These are phyloP conservation scores for Carterocephalus palaemon DNA, from an alignment of 2,888 invertebrate genomes.

Conservation along the genomic window DNA sequence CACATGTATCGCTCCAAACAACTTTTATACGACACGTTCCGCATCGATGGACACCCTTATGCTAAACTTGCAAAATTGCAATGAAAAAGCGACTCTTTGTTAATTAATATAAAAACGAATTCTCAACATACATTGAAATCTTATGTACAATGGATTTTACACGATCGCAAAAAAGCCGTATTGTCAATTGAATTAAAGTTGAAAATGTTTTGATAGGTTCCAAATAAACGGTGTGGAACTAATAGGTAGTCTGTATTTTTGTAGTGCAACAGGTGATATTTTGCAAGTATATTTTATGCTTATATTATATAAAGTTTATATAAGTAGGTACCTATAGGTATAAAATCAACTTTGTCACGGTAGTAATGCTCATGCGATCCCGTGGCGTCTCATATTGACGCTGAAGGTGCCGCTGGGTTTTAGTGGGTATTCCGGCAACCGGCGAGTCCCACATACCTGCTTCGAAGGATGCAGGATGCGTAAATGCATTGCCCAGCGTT, in stretches of 20 bases:
- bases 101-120: neutral
- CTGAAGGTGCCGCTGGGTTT: no score
- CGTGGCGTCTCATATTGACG: no score
- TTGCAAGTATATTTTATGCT: no score
- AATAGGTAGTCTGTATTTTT: conserved; percentile 6
- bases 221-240: conserved; percentile 10
- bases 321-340: neutral
- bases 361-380: no score
- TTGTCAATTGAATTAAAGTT: neutral
- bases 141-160: no score
- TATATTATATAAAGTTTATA: neutral
- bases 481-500: no score
- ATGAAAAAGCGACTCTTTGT: neutral
- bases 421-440: no score
- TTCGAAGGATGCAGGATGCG: no score
- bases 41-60: conserved; percentile 20
- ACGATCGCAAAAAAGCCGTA: neutral
- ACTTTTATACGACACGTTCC: conserved; percentile 13
- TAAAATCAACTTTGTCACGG: neutral
- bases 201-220: neutral
- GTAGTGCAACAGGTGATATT: conserved; percentile 6
- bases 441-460: no score
- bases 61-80: neutral
- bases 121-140: neutral
- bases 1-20: conserved; percentile 14